These are phyloP conservation scores for Drosophila ironensis DNA, from an alignment of 1,140 invertebrate species.

Conservation along the genomic window DNA sequence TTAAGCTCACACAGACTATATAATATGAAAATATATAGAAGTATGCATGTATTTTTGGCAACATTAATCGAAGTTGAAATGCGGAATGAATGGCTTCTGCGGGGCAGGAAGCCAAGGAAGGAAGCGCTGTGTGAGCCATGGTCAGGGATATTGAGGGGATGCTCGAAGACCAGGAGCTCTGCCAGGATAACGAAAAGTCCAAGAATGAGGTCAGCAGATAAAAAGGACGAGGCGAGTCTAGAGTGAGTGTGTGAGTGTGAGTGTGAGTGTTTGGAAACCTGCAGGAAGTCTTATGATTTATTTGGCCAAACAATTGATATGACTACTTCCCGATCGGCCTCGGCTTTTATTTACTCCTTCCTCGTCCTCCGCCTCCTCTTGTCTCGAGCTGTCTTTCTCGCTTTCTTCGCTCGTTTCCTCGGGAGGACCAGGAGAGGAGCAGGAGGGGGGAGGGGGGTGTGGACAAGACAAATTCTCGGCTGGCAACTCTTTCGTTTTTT, in stretches of 20 bases:
- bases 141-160: conserved; percentile 1
- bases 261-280: conserved; percentile 2
- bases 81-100: conserved; percentile 38
- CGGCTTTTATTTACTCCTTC: too few species aligned
- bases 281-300: conserved; percentile 68
- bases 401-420: too few species aligned
- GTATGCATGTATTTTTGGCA: conserved; percentile 40
- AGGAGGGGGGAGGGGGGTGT: conserved; percentile 1
- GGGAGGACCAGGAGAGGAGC: too few species aligned
- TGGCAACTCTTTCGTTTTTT: conserved; percentile 33
- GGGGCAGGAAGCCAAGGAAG: conserved; percentile 40
- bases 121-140: conserved; percentile 42
- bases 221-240: conserved; percentile 6
- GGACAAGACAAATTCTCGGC: conserved; percentile 23
- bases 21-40: too few species aligned
- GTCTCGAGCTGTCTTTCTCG: too few species aligned
- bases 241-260: not conserved
- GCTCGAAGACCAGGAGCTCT: not conserved
- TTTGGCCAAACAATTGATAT: conserved; percentile 66
- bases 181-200: not conserved
- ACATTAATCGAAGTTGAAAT: conserved; percentile 70
- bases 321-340: not conserved
- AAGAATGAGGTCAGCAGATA: conserved; percentile 20
- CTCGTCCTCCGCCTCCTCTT: too few species aligned
- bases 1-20: too few species aligned